Conservation (phyloP, 2,888 invertebrate species). For the Malachius bipustulatus region DNA sequence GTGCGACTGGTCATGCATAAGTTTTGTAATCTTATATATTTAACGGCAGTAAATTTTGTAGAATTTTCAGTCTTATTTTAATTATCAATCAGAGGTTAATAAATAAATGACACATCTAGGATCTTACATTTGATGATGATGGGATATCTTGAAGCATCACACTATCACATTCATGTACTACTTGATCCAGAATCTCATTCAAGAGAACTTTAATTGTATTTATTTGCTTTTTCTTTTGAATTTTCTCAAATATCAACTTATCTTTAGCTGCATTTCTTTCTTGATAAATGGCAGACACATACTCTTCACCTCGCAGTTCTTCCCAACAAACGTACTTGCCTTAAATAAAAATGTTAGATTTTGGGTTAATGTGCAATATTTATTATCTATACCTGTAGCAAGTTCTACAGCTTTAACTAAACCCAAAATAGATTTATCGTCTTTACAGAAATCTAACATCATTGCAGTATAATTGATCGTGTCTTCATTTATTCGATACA, state of each 20-base stretch:
- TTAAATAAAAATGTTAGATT: not conserved
- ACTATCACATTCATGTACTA: conserved; percentile 26
- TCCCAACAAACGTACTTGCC: conserved; percentile 38
- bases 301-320: conserved; percentile 39
- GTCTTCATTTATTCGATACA: conserved; percentile 41
- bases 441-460: conserved; percentile 51
- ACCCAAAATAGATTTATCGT: conserved; percentile 41
- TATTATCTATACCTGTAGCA: conserved; percentile 42
- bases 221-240: conserved; percentile 19
- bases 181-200: conserved; percentile 23
- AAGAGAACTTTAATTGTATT: conserved; percentile 22
- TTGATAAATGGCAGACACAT: conserved; percentile 18
- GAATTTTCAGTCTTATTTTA: too few species aligned
- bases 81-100: too few species aligned
- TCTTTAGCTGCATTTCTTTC: conserved; percentile 20
- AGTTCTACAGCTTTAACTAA: conserved; percentile 47
- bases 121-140: conserved; percentile 3
- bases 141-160: conserved; percentile 23
- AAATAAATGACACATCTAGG: too few species aligned
- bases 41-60: too few species aligned
- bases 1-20: too few species aligned
- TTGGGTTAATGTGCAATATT: not conserved
- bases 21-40: too few species aligned
- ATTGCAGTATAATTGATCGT: conserved; percentile 50
- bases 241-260: conserved; percentile 16